Evolutionary conservation across 2,888 invertebrate species (phyloP), one percentile per base, ranked within the genome.

Genomic region (Oxyscelio sp.): DNA sequence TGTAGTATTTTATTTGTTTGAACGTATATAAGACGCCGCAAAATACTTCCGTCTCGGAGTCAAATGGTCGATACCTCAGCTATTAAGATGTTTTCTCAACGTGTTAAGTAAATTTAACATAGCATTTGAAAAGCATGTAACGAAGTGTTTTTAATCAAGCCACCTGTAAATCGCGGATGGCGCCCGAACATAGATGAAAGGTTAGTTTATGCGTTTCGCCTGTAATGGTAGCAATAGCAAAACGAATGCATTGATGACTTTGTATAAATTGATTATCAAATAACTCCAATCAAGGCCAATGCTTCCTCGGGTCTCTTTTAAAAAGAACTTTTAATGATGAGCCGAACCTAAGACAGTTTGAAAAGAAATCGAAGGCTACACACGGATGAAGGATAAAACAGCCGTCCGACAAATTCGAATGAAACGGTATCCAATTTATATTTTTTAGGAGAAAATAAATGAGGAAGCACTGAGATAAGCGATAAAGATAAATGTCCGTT

Each of bases 391-490:
- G 22, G 19, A 19, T 19, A 8, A 19, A 45, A 66, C 43, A 68
- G 40, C 54, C 68, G 68, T 68, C 54, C 68, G 52, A 58, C 58
- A 58, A 38, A 38, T 58, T 38, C 34, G 63, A 66, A 50, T 19
- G 21, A 66, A 52, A 66, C 15, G 52, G 24, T 19, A 52, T 54
- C 43, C 54, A 43, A 54, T 68, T 40, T 68, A 38, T 40, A 68
- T 52, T 54, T 52, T 50, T 5, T 38, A 40, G 9, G 52, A 27
- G 45, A 15, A 22, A 68, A 34, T 54, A 38, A 34, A 43, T 17
- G 38, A 68, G 43, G 68, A 66, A 50, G 31, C n/a, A 9, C 1
- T 15, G 52, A 48, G 34, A 50, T 19, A 50, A 17, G 31, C 21
- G 45, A 13, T 34, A 52, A 52, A 34, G 56, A 56, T 56, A 34